These are phyloP conservation scores for Emydura subglobosa DNA, from an alignment of 2,113 vertebrate species.

Conservation along the genomic window DNA sequence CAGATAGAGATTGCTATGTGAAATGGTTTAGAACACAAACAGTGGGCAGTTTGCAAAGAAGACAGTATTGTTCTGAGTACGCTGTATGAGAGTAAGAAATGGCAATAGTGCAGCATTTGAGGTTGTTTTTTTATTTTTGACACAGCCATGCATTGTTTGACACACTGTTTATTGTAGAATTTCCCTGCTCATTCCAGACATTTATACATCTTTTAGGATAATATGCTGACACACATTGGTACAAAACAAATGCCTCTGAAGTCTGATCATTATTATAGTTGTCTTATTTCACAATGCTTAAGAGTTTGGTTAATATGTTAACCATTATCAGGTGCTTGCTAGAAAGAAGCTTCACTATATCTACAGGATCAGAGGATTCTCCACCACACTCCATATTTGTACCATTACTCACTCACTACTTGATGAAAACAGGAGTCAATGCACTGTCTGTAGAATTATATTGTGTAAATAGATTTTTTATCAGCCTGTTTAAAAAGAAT, in stretches of 20 bases:
- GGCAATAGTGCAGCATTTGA: neutral
- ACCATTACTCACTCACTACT: fast-evolving
- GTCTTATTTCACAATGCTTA: fast-evolving
- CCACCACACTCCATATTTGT: neutral
- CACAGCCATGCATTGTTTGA: slow-evolving; percentile 37
- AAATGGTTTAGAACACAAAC: neutral
- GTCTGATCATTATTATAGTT: neutral
- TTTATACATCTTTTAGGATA: neutral
- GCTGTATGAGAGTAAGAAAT: neutral
- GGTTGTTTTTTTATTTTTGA: neutral
- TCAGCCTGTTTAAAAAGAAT: neutral
- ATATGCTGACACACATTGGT: neutral
- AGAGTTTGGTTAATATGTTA: fast-evolving
- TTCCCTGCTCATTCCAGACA: slow-evolving; percentile 28
- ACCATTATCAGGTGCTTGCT: fast-evolving
- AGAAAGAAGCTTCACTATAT: neutral
- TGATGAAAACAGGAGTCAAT: neutral
- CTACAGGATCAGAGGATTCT: neutral
- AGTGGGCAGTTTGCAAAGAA: neutral
- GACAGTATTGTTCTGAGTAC: neutral
- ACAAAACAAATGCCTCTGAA: slow-evolving; percentile 9
- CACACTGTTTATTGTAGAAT: neutral
- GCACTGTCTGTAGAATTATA: neutral
- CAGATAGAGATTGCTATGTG: neutral
- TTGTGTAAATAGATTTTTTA: neutral